Evolutionary conservation across 2,113 vertebrate genomes (phyloP), one percentile per base, ranked within the genome.

Genomic region (Barnardius zonarius): DNA sequence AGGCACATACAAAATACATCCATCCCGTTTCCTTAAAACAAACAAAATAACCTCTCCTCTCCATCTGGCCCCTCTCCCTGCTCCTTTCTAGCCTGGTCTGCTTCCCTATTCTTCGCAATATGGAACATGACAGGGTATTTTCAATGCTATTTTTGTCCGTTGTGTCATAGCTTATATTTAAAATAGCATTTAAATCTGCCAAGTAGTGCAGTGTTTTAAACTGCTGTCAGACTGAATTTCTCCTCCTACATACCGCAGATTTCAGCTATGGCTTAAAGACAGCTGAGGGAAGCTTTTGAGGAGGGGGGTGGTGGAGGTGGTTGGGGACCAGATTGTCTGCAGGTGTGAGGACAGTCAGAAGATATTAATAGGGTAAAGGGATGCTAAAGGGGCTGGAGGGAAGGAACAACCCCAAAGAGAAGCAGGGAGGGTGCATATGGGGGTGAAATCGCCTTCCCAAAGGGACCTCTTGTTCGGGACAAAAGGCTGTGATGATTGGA

Each of bases 81-180:
- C 95, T 96, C 96, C 95, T 96, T 95, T 94, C 92, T 95, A 94
- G 80, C 95, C 95, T 94, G 96, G 97, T 95, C 95, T 91, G 82
- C 89, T 97, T 96, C 95, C 96, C 94, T 94, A 76, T 89, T 97
- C 94, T 89, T 96, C 55, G 51, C 97, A 97, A 96, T 97, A 97
- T 97, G 97, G 95, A 97, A 97, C 96, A 97, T 97, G 97, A 97
- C 97, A 97, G 95, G 96, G 96, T 97, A 96, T 97, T 97, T 97
- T 97, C 95, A 95, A 94, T 96, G 96, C 97, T 97, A 97, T 97
- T 97, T 97, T 96, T 96, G 95, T 95, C 96, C 83, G 17, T 97
- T 97, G 96, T 94, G 94, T 96, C 95, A 93, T 96, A 97, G 95
- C 96, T 97, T 97, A 97, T 97, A 97, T 97, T 97, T 97, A 97